Base-by-base conservation (phyloP, 2,888 invertebrate species). In the Lacanobia wlatinum region DNA sequence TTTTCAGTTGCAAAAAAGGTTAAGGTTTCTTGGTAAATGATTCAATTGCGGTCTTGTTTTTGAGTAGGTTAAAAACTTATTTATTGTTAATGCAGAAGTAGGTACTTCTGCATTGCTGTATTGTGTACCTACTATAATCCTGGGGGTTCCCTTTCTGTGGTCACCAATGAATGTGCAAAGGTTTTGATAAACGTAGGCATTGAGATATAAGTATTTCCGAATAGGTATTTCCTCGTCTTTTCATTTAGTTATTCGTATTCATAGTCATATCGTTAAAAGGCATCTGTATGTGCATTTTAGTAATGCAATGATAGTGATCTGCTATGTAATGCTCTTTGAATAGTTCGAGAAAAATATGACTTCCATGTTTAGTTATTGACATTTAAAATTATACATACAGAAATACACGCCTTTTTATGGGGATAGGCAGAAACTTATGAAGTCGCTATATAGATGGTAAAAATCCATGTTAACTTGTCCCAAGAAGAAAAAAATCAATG, bases 251-350 rank as follows among this genome's bases (percentile, higher is more conserved):
- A 61, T 52, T 43, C 52, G 10, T 43, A 40, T 23, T 74, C 21
- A 52, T 48, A 28, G 5, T 40, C 10, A 28, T 62, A 74, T 80
- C 67, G 5, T 28, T 34, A 2, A 21, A 50, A 23, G 5, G 2
- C 12, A 72, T 62, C 61, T 50, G 16, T 48, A 1, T 38, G 40
- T 38, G 55, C 28, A 80, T 55, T 75, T 40, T 28, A 59, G 46
- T 70, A 52, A 59, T 46, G 43, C 18, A 28, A 8, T 56, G 76
- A 80, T 67, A 53, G 14, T 4, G 16, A 78, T 78, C 77, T 52
- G 28, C 23, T 61, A 6, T 34, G 62, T 55, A 55, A 50, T 73
- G n/a, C 12, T 46, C 28, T 50, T 16, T 72, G 59, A 50, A 72
- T 43, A 40, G 23, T 10, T 52, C n/a, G 43, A 46, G 28, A 38